A percentile compares a stretch with the other conserved stretches of the same genome.
Evolutionary conservation across 1,140 invertebrate species (phyloP).

Genomic region (Xylocopa sonorina): DNA sequence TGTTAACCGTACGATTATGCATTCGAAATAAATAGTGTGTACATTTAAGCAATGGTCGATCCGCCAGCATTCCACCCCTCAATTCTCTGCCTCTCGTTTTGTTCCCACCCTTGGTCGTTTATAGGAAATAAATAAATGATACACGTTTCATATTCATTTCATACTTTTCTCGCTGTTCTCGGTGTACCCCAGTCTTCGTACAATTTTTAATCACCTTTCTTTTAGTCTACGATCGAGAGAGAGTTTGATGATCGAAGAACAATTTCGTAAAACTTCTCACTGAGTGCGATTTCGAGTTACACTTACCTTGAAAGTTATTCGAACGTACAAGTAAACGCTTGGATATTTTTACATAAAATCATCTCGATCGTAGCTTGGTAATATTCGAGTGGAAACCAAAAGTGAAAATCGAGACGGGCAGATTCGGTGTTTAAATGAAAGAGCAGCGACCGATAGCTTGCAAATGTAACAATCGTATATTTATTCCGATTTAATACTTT

Average conservation of each 20-base stretch:
- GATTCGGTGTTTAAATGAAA: too few relatives aligned
- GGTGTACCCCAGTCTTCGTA: not conserved
- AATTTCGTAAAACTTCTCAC: too few relatives aligned
- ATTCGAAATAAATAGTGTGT: constrained; percentile 81
- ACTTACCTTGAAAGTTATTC: too few relatives aligned
- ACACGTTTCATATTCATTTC: not conserved
- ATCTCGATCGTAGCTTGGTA: too few relatives aligned
- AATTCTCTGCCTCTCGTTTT: not conserved
- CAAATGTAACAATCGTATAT: constrained; percentile 76
- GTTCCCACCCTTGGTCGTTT: not conserved
- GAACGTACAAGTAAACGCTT: too few relatives aligned
- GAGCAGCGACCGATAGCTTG: constrained; percentile 54
- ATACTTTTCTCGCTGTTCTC: too few relatives aligned
- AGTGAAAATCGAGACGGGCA: too few relatives aligned
- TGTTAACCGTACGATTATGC: constrained; percentile 80
- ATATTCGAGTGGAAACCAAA: too few relatives aligned
- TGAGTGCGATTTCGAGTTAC: too few relatives aligned
- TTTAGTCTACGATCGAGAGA: too few relatives aligned
- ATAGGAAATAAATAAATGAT: not conserved
- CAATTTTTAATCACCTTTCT: not conserved
- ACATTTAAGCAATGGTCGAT: constrained; percentile 62
- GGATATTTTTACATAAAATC: too few relatives aligned
- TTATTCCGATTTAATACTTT: constrained; percentile 69
- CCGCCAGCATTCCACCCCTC: constrained; percentile 27
- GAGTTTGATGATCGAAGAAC: too few relatives aligned